Evolutionary conservation across 2,797 vertebrate genomes (phyloP).

Genomic region (Sebastes hubbsi): DNA sequence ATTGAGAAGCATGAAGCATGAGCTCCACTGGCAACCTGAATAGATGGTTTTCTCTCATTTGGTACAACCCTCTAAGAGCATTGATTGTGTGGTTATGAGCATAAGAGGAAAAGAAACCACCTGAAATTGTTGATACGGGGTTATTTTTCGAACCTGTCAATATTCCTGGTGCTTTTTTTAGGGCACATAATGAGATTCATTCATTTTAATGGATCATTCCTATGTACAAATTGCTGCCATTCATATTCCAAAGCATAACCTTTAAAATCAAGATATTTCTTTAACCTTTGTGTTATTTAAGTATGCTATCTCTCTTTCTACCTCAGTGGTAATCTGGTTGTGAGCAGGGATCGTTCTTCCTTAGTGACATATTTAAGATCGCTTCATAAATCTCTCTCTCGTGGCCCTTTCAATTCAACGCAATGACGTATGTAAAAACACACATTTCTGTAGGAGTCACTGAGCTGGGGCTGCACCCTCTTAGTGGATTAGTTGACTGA

Average conservation of each 20-base stretch:
- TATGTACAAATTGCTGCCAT: neutral
- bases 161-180: neutral
- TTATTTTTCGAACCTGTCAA: neutral
- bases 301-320: neutral
- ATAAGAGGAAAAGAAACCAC: neutral
- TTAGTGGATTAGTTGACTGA: neutral
- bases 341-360: neutral
- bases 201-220: neutral
- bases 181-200: neutral
- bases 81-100: neutral
- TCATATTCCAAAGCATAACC: neutral
- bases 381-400: neutral
- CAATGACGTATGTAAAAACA: neutral
- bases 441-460: neutral
- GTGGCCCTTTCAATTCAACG: accelerated
- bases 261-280: neutral
- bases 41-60: neutral
- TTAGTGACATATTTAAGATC: neutral
- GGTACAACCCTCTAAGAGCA: neutral
- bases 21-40: neutral
- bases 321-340: neutral
- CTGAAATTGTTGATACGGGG: neutral
- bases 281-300: neutral
- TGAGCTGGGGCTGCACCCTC: neutral
- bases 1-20: neutral